These are phyloP conservation scores for Ageneiosus marmoratus DNA, from an alignment of 2,113 vertebrate genomes.

Conservation along the genomic window DNA sequence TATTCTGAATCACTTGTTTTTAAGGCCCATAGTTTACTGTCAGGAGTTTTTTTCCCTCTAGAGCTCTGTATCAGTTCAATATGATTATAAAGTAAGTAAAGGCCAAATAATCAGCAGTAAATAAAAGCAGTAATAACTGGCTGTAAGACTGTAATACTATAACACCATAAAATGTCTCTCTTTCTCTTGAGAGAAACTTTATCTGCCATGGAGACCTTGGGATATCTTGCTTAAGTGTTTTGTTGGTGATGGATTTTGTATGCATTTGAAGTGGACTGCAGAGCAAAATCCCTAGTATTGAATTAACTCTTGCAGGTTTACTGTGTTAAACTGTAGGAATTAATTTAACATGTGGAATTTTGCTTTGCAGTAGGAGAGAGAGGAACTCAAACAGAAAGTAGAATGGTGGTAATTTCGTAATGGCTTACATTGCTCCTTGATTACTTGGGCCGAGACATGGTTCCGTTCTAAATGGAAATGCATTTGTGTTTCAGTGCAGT, in stretches of 20 bases:
- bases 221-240: slow-evolving; percentile 20
- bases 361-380: slow-evolving; percentile 31
- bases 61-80: neutral
- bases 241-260: slow-evolving; percentile 15
- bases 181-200: slow-evolving; percentile 18
- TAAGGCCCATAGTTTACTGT: neutral
- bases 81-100: neutral
- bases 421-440: slow-evolving; percentile 54
- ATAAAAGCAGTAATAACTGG: slow-evolving; percentile 4
- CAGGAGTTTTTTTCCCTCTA: neutral
- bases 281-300: neutral
- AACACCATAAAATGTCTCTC: neutral
- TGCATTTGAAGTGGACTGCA: neutral
- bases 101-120: neutral
- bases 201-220: slow-evolving; percentile 9
- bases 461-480: slow-evolving; percentile 53
- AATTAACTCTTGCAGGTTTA: slow-evolving; percentile 18
- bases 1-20: neutral
- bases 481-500: slow-evolving; percentile 54
- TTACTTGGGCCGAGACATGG: slow-evolving; percentile 49
- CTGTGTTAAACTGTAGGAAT: neutral
- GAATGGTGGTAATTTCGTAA: slow-evolving; percentile 54
- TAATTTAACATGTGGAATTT: slow-evolving; percentile 20
- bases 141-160: slow-evolving; percentile 6
- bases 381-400: slow-evolving; percentile 45